phyloP scores from a whole-genome alignment of 1,140 invertebrate genomes.

The Panulirus ornatus region DNA sequence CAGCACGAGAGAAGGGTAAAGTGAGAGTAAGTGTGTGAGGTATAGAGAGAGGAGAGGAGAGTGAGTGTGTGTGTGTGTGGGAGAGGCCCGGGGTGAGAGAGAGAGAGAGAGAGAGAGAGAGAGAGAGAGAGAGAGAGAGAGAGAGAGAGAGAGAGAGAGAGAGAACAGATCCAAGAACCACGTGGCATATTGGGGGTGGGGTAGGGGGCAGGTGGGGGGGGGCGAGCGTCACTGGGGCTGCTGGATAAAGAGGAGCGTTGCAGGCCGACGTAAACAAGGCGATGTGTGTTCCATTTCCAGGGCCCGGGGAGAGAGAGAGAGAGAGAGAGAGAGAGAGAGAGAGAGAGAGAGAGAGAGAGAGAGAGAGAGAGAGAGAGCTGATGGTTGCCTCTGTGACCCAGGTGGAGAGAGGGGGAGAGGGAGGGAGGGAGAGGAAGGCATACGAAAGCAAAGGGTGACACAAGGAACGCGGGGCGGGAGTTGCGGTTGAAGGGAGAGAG shows the following conservation, averaged over 20 bases:
- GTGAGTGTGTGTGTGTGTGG: conserved; percentile 25
- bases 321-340: conserved; percentile 2
- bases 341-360: too few species aligned
- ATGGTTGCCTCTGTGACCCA: too few species aligned
- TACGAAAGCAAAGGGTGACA: too few species aligned
- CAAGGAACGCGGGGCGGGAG: too few species aligned
- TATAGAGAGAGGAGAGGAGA: conserved; percentile 35
- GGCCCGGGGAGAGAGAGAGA: neutral
- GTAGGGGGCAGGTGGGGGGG: too few species aligned
- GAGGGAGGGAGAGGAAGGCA: neutral
- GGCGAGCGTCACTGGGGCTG: conserved; percentile 29
- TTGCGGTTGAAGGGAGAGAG: too few species aligned
- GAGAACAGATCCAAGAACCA: conserved; percentile 33
- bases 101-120: conserved; percentile 8
- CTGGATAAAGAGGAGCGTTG: conserved; percentile 45
- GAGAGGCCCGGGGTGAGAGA: conserved; percentile 19
- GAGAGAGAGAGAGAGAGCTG: too few species aligned
- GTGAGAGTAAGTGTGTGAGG: conserved; percentile 49
- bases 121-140: neutral
- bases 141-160: conserved; percentile 14
- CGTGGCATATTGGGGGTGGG: conserved; percentile 1
- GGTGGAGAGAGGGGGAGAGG: neutral
- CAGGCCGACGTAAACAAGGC: conserved; percentile 36
- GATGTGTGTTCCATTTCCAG: conserved; percentile 26
- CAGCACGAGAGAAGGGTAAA: conserved; percentile 47